Base-by-base conservation (phyloP, 2,797 vertebrate species). In the Gadopsis bispinosus region DNA sequence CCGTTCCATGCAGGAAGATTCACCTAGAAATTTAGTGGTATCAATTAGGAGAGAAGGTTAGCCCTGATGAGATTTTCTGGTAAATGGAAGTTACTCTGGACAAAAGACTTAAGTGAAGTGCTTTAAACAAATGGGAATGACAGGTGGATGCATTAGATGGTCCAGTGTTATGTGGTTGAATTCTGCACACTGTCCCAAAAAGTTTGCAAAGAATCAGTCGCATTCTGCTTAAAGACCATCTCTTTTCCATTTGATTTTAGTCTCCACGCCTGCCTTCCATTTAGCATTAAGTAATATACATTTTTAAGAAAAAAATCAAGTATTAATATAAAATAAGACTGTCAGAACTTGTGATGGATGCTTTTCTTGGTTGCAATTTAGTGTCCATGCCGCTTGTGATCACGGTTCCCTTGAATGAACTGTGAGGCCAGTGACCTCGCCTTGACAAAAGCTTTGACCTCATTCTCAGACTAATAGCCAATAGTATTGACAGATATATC, bases 361-460 rank as follows among this genome's bases (percentile, higher is more conserved):
- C 16, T 39, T 55, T n/a, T 29, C 41, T 5, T 17, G 53, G 55
- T 19, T 68, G 65, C 47, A 70, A 16, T 80, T 53, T 39, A 31
- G 55, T 50, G 31, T 47, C 54, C 31, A 4, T 17, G 55, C 43
- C 35, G 50, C 48, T 73, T 7, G 64, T 81, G 72, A 47, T 79
- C 70, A 54, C 69, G 69, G 80, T 83, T 75, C 71, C 73, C 87
- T 83, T 79, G 79, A 87, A 77, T 77, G 75, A 86, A 69, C 77
- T 51, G 60, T 72, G 73, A 81, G 85, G 86, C 87, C 83, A 73
- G 19, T 63, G 85, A 86, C 83, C 85, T 87, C 58, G 68, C 76
- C 82, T 89, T 88, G 82, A 77, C 86, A 87, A 89, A 84, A 86
- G 87, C 86, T 87, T 90, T 89, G 90, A 90, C 89, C 88, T 84